These are phyloP conservation scores for Calliphora vomitoria DNA, from an alignment of 2,888 invertebrate genomes.

Conservation along the genomic window DNA sequence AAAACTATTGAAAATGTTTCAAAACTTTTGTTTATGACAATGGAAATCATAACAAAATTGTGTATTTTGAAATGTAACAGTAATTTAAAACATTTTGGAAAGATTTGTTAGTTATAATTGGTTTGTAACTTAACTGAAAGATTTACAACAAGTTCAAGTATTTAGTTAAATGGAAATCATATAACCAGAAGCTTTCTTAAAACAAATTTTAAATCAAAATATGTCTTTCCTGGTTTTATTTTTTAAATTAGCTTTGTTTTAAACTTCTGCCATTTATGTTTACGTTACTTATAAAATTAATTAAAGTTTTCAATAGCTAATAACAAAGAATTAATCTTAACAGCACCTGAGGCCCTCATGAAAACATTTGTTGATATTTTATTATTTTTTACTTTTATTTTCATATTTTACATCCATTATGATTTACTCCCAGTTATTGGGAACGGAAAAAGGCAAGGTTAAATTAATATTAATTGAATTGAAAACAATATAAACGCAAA, in stretches of 20 bases:
- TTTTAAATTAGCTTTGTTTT: neutral
- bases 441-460: slow-evolving; percentile 71
- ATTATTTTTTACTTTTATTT: neutral
- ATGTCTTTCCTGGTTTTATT: no score
- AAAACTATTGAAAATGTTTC: neutral
- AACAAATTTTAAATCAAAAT: no score
- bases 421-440: slow-evolving; percentile 54
- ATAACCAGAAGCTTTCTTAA: no score
- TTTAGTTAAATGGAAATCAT: no score
- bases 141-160: no score
- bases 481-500: slow-evolving; percentile 39
- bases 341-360: neutral
- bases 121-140: no score
- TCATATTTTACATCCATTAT: neutral
- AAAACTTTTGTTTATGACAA: neutral
- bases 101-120: no score
- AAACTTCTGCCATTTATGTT: neutral
- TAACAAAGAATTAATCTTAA: slow-evolving; percentile 4
- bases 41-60: no score
- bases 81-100: no score
- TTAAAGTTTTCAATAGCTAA: slow-evolving; percentile 5
- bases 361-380: slow-evolving; percentile 17
- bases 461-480: slow-evolving; percentile 50
- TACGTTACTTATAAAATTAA: slow-evolving; percentile 3
- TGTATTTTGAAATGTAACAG: no score